Percentiles rank a stretch among this genome's conserved stretches.
Conservation (phyloP, 2,888 invertebrate species). For the Chalcis sispes region DNA sequence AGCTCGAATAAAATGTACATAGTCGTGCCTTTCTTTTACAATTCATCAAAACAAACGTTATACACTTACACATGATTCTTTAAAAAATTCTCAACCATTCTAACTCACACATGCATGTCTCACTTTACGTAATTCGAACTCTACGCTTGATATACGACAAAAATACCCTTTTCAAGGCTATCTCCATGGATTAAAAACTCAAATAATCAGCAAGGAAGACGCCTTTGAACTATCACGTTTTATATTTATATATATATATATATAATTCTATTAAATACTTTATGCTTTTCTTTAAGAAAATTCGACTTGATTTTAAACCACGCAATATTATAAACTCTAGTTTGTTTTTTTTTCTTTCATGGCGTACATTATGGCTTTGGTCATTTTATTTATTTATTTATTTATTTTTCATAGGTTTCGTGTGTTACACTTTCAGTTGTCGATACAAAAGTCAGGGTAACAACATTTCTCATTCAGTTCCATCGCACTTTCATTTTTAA, state of each 20-base stretch:
- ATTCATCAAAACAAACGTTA: slow-evolving; percentile 20
- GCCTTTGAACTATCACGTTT: slow-evolving; percentile 39
- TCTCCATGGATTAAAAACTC: slow-evolving; percentile 23
- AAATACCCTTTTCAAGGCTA: slow-evolving; percentile 41
- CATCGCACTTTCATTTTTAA: too few relatives aligned
- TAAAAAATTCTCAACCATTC: slow-evolving; percentile 42
- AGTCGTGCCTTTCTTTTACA: slow-evolving; percentile 6
- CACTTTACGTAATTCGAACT: neutral
- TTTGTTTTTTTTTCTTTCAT: slow-evolving; percentile 1
- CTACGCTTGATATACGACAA: slow-evolving; percentile 40
- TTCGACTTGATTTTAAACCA: neutral
- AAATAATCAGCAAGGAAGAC: slow-evolving; percentile 23
- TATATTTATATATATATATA: slow-evolving; percentile 7
- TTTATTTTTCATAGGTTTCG: neutral
- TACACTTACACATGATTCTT: slow-evolving; percentile 9
- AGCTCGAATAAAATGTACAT: slow-evolving; percentile 22
- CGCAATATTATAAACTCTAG: neutral
- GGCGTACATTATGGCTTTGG: slow-evolving; percentile 21
- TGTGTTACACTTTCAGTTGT: too few relatives aligned
- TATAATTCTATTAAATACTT: slow-evolving; percentile 8
- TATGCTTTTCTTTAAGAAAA: slow-evolving; percentile 14
- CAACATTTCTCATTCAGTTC: too few relatives aligned
- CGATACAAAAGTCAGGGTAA: too few relatives aligned
- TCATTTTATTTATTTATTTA: neutral
- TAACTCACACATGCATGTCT: neutral